phyloP scores from a whole-genome alignment of 2,888 invertebrate genomes.

The Rhimphoctona megacephalus region DNA sequence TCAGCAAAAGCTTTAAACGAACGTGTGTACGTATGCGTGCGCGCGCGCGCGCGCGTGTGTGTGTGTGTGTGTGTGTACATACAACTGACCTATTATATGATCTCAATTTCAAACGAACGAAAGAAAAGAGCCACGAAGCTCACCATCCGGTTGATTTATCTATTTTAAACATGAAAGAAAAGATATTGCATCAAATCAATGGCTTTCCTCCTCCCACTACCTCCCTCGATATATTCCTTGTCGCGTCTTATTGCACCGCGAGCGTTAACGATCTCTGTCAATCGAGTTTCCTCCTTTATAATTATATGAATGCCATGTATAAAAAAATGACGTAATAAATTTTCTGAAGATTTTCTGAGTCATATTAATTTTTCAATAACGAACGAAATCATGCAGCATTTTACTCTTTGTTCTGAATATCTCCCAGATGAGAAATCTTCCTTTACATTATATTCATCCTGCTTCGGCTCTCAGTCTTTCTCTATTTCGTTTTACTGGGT shows the following conservation, averaged over 20 bases:
- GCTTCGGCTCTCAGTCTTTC: neutral
- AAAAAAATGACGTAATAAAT: too few species aligned
- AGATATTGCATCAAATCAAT: slow-evolving; percentile 53
- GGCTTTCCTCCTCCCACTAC: neutral
- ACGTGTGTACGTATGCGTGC: neutral
- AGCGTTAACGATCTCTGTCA: slow-evolving; percentile 37
- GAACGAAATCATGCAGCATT: neutral
- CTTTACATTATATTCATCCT: neutral
- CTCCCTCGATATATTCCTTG: slow-evolving; percentile 7
- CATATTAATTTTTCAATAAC: neutral
- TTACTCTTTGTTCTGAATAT: neutral
- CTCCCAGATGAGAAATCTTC: neutral
- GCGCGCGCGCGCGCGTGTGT: too few species aligned
- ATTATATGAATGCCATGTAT: neutral
- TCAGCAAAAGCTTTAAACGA: slow-evolving; percentile 1
- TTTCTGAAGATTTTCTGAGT: too few species aligned
- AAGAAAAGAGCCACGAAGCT: slow-evolving; percentile 11
- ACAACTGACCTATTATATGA: slow-evolving; percentile 24
- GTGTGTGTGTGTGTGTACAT: too few species aligned
- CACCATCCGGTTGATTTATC: slow-evolving; percentile 57
- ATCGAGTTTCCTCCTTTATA: neutral
- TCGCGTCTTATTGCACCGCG: slow-evolving; percentile 51
- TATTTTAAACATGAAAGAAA: slow-evolving; percentile 51
- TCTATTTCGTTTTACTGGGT: neutral
- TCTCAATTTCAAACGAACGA: slow-evolving; percentile 43